Evolutionary conservation across 2,888 invertebrate genomes (phyloP).

Genomic region (Drosophila merina): DNA sequence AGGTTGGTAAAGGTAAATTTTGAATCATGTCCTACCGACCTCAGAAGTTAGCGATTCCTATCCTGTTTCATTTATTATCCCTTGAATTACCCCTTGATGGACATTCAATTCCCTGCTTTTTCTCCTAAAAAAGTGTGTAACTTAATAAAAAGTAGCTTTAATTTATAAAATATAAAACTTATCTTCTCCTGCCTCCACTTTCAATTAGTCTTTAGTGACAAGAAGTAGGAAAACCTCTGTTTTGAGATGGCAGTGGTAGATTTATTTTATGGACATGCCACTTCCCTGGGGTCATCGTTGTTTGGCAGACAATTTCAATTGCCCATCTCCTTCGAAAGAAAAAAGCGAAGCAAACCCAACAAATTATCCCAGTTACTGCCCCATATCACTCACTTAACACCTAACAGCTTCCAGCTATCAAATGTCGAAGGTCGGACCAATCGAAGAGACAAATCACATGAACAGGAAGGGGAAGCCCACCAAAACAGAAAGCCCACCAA

Average conservation of each 20-base stretch:
- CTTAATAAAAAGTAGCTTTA: no score
- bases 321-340: conserved; percentile 23
- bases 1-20: no score
- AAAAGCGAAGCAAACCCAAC: conserved; percentile 21
- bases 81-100: no score
- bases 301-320: conserved; percentile 55
- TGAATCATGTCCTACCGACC: no score
- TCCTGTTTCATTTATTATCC: no score
- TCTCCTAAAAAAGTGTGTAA: no score
- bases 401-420: conserved; percentile 75
- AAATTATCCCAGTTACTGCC: conserved; percentile 47
- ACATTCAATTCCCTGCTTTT: no score
- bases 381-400: conserved; percentile 65
- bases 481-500: conserved; percentile 46
- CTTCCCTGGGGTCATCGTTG: conserved; percentile 12
- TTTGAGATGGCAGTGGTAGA: conserved; percentile 2
- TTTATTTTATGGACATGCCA: conserved; percentile 14
- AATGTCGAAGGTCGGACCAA: conserved; percentile 18
- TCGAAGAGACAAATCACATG: conserved; percentile 62
- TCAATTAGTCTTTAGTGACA: neutral
- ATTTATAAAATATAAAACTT: no score
- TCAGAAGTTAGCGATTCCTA: no score
- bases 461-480: conserved; percentile 50
- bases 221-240: neutral
- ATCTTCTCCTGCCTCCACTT: no score